Percentiles rank a stretch among this genome's conserved stretches.
Conservation (phyloP, 1,140 invertebrate genomes). For the Caerostris extrusa region DNA sequence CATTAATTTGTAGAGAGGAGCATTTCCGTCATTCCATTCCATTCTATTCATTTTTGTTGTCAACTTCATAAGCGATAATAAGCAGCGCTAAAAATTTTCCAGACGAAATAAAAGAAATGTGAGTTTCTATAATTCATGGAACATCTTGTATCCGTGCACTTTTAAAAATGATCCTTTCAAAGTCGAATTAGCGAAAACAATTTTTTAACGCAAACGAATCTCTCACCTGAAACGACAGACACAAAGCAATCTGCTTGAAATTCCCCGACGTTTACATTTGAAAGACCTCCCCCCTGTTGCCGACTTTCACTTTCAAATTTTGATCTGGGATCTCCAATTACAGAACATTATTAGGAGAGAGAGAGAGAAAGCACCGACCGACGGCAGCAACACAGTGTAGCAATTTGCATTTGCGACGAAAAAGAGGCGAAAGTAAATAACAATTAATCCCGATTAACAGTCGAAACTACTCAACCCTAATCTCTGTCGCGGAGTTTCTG, state of each 20-base stretch:
- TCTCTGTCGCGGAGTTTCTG: slow-evolving; percentile 63
- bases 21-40: too few species aligned
- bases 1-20: too few species aligned
- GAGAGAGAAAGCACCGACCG: neutral
- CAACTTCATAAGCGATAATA: too few species aligned
- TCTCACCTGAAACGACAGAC: neutral
- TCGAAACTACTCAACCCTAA: slow-evolving; percentile 62
- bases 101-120: too few species aligned
- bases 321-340: neutral
- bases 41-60: too few species aligned
- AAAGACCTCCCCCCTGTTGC: neutral
- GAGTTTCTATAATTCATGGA: too few species aligned
- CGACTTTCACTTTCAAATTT: neutral
- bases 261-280: neutral
- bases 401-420: slow-evolving; percentile 42
- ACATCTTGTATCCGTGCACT: neutral
- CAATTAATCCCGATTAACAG: slow-evolving; percentile 76
- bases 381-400: slow-evolving; percentile 20
- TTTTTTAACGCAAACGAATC: neutral
- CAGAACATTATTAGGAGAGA: neutral
- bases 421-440: slow-evolving; percentile 63
- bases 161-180: neutral
- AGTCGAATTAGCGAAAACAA: neutral
- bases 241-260: neutral
- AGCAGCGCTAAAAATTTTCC: too few species aligned